Evolutionary conservation across 2,113 vertebrate species (phyloP).

Genomic region (Apteryx owenii): DNA sequence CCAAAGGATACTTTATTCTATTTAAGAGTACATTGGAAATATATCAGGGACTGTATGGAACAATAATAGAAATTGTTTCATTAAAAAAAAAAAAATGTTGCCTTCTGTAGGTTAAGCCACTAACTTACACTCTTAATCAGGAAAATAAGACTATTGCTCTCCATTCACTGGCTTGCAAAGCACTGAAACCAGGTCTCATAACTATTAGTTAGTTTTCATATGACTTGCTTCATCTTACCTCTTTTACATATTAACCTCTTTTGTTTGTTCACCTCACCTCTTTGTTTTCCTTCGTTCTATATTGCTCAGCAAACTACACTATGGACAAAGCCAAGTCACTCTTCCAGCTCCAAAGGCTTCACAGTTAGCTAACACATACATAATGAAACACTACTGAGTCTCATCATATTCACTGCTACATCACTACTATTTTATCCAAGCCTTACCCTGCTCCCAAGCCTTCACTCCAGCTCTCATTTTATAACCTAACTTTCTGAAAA

Average conservation of each 20-base stretch:
- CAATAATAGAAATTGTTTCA: background rate
- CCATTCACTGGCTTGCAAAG: background rate
- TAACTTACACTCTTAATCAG: background rate
- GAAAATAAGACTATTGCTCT: background rate
- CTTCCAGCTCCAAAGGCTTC: background rate
- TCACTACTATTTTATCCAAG: background rate
- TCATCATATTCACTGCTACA: background rate
- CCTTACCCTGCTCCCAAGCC: accelerated
- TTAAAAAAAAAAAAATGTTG: background rate
- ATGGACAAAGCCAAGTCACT: background rate
- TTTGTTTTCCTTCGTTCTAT: background rate
- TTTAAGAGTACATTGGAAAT: background rate
- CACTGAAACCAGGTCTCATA: background rate
- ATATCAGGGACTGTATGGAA: background rate
- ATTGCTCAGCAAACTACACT: background rate
- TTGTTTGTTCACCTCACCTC: background rate
- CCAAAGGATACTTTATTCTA: background rate
- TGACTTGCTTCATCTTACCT: background rate
- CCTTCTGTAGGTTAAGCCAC: background rate
- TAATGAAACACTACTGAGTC: background rate
- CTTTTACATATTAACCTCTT: background rate
- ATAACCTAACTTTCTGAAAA: background rate
- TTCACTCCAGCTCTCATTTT: background rate
- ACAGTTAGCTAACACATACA: background rate
- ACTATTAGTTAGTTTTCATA: background rate